phyloP scores from a whole-genome alignment of 1,140 invertebrate genomes.

The Megalonaias nervosa region DNA sequence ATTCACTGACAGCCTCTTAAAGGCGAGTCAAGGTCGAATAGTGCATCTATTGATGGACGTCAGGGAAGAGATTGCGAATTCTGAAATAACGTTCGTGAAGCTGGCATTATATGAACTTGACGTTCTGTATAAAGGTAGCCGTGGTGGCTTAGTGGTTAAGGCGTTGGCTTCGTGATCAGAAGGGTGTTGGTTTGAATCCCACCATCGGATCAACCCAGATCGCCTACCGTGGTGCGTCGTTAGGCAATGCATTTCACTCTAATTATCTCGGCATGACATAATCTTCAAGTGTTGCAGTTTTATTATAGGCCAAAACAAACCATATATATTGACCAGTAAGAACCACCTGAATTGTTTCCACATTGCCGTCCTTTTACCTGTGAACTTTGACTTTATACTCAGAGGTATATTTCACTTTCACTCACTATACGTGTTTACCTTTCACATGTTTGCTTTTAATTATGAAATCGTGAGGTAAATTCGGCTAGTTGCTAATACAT shows the following conservation, averaged over 20 bases:
- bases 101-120: background rate
- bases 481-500: too few species aligned
- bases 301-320: too few species aligned
- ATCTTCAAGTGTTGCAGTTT: too few species aligned
- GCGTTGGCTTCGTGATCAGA: background rate
- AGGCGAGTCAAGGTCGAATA: background rate
- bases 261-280: background rate
- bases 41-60: slow-evolving; percentile 17
- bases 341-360: too few species aligned
- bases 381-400: too few species aligned
- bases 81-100: slow-evolving; percentile 21
- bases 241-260: background rate
- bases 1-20: slow-evolving; percentile 19
- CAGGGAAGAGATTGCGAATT: slow-evolving; percentile 26
- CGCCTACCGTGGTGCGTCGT: background rate
- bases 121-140: background rate
- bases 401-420: too few species aligned
- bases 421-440: too few species aligned
- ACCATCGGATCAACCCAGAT: too few species aligned
- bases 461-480: too few species aligned
- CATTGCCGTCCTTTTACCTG: too few species aligned
- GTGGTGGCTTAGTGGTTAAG: background rate
- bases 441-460: too few species aligned
- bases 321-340: too few species aligned
- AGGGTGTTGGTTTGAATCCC: background rate